Conservation (phyloP, 2,888 invertebrate genomes). For the Gisinianus flammeolus region DNA sequence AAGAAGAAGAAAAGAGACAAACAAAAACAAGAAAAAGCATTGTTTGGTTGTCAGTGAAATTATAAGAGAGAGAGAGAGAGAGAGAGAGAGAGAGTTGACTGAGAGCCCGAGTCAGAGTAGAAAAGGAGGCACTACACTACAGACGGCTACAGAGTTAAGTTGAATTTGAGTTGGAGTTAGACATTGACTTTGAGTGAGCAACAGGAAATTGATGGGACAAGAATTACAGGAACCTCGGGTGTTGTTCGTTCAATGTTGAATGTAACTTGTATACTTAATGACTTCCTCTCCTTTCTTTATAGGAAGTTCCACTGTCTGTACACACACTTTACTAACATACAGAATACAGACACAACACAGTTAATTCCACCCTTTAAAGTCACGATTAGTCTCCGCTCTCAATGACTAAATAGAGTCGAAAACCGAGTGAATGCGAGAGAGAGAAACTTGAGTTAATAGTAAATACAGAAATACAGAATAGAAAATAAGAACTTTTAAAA, state of each 20-base stretch:
- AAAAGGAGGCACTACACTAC: too few relatives aligned
- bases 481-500: background rate
- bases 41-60: background rate
- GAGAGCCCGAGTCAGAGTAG: conserved; percentile 5
- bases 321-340: background rate
- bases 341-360: background rate
- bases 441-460: background rate
- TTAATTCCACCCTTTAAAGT: background rate
- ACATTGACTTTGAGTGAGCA: conserved; percentile 1
- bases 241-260: too few relatives aligned
- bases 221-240: conserved; percentile 33
- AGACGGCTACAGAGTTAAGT: too few relatives aligned
- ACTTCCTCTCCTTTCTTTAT: conserved; percentile 23
- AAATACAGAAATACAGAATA: background rate
- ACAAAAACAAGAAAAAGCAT: conserved; percentile 15
- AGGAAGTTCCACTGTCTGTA: background rate
- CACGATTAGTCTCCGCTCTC: background rate
- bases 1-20: background rate
- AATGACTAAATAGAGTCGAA: background rate
- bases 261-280: conserved; percentile 25
- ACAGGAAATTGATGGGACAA: conserved; percentile 34
- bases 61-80: background rate
- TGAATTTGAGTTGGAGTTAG: too few relatives aligned
- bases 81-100: background rate
- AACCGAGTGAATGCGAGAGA: background rate